Evolutionary conservation across 2,888 invertebrate genomes (phyloP), one percentile per base, ranked within the genome.

Genomic region (Xanthia togata): DNA sequence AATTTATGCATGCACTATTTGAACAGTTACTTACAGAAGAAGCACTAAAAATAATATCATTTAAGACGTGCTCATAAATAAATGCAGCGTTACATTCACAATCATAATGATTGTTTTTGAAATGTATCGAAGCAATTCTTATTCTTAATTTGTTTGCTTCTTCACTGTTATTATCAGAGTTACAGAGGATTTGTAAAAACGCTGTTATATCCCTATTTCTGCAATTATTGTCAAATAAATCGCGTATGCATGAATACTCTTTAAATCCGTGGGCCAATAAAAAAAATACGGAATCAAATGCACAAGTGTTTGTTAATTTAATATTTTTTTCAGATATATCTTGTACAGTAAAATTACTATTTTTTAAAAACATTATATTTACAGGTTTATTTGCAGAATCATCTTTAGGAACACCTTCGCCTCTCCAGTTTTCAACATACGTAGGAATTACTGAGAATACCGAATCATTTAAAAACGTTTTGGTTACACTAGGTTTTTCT

Each of bases 51-150:
- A 80, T 59, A 78, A 80, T 78, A 73, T 80, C 79, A 78, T 78
- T 73, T 78, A 79, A 65, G 70, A 79, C 70, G 77, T 79, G 79
- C 73, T 78, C 78, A 78, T 59, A 63, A 78, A 80, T 78, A 80
- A 80, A 80, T 78, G 80, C 80, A 78, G 78, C 78, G 78, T 80
- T 78, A 80, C 79, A 77, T 53, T 80, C 77, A 77, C 77, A 77
- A 77, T 67, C 50, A 78, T 78, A 78, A 70, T 73, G 70, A 80
- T 78, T 68, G 50, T 68, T 80, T 79, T 79, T 79, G 59, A 79
- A 76, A 76, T 79, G 53, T 79, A 72, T 76, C 71, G 76, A 79
- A 79, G 79, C 79, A 79, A 79, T 79, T 79, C 71, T 77, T 79
- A 79, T 77, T 79, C 79, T 79, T 73, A 79, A 73, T 80, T 50